phyloP scores from a whole-genome alignment of 2,797 vertebrate species.

The Oophaga sylvatica region DNA sequence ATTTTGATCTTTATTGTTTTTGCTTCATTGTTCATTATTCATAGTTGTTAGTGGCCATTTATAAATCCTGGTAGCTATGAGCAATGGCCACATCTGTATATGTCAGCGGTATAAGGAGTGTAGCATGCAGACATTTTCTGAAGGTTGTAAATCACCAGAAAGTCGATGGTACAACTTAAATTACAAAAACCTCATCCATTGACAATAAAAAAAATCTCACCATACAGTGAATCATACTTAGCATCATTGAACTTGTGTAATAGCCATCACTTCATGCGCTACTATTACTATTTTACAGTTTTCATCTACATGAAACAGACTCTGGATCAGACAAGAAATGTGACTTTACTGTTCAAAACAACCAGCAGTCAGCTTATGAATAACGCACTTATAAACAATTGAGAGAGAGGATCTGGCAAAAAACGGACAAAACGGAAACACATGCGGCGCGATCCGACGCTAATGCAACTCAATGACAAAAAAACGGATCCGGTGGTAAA shows the following conservation, averaged over 20 bases:
- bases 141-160: conserved; percentile 15
- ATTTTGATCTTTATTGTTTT: too few species aligned
- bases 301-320: background rate
- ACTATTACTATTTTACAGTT: background rate
- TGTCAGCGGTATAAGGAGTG: background rate
- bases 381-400: background rate
- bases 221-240: background rate
- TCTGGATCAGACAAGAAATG: background rate
- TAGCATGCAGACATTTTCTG: conserved; percentile 12
- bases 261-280: background rate
- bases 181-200: conserved; percentile 14
- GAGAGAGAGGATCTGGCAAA: too few species aligned
- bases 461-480: too few species aligned
- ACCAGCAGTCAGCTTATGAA: background rate
- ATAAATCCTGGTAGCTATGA: background rate
- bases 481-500: too few species aligned
- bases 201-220: background rate
- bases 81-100: background rate
- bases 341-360: background rate
- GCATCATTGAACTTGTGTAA: background rate
- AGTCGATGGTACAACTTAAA: background rate
- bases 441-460: too few species aligned
- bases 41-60: background rate
- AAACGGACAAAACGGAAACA: too few species aligned
- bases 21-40: too few species aligned